Evolutionary conservation across 2,797 vertebrate species (phyloP), one percentile per base, ranked within the genome.

Genomic region (Protonibea diacanthus): DNA sequence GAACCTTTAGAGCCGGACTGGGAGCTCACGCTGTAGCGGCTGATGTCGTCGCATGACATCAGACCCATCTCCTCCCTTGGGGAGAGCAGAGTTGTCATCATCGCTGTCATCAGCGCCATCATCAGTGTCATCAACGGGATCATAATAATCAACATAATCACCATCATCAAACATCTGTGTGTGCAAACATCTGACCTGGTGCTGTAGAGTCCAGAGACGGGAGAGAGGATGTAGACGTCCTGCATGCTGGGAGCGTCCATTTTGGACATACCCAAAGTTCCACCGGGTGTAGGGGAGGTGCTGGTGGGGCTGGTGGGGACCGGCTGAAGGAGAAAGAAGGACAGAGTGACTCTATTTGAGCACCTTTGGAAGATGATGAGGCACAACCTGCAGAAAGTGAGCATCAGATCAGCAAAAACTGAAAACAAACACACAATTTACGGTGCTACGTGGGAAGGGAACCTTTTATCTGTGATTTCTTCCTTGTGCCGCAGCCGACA

Each of bases 41-140:
- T 96, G 89, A 97, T 96, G 86, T 98, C 97, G 17, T 97, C 96
- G 1, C 96, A 97, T n/a, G 97, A 96, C 94, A 97, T 95, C 18
- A 97, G 90, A 65, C 96, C 96, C 70, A 97, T 89, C 86, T 97
- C 97, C 78, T 97, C 97, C 90, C 97, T 38, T 97, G 80, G 47
- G 51, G 83, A 60, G 51, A 81, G 68, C 71, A 51, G 45, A 71
- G 68, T 49, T 45, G 48, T 75, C 59, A 85, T 67, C 76, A 64
- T 29, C 64, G 23, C 59, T 62, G 61, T 80, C 80, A 81, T 68
- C 82, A 78, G 42, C 17, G 21, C 15, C 55, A 60, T 80, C 68
- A 59, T 56, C 72, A 47, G 44, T 23, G 53, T 63, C 42, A 76
- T 79, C 63, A 72, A 49, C 33, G 33, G 23, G 17, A 66, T 76